Conservation (phyloP, 2,113 vertebrate genomes). For the Vicugna pacos region DNA sequence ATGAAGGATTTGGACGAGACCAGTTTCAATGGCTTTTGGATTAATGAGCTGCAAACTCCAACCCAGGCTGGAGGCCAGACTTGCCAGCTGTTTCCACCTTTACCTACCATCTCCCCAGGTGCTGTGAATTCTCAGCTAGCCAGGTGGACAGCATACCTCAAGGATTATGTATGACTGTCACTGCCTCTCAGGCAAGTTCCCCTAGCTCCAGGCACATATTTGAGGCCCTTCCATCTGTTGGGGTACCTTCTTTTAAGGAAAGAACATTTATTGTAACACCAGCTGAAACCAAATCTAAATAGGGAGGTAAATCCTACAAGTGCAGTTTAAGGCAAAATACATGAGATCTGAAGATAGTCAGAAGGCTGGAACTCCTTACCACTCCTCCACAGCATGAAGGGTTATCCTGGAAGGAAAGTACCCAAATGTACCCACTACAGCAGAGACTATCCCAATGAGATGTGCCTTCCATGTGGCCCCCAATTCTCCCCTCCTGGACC, state of each 20-base stretch:
- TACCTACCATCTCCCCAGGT: not conserved
- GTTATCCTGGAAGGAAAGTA: not conserved
- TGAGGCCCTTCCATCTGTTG: constrained; percentile 20
- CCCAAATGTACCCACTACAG: not conserved
- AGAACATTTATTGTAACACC: constrained; percentile 48
- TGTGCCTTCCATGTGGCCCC: not conserved
- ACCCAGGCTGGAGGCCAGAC: not conserved
- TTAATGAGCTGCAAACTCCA: not conserved
- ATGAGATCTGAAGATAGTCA: not conserved
- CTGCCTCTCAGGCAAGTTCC: not conserved
- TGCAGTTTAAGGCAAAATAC: constrained; percentile 10
- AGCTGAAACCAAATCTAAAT: constrained; percentile 67
- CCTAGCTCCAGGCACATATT: not conserved
- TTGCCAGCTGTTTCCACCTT: not conserved
- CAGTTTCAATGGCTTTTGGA: not conserved
- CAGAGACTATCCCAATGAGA: not conserved
- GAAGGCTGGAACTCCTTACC: not conserved
- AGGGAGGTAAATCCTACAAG: constrained; percentile 56
- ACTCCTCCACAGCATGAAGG: not conserved
- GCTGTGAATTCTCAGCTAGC: not conserved
- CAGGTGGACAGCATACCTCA: not conserved
- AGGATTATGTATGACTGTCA: not conserved
- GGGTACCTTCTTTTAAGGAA: constrained; percentile 57
- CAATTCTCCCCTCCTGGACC: not conserved
- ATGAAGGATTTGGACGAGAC: not conserved